Percentiles rank a stretch among this genome's conserved stretches.
Conservation (phyloP, 2,888 invertebrate species). For the Anarsia innoxiella region DNA sequence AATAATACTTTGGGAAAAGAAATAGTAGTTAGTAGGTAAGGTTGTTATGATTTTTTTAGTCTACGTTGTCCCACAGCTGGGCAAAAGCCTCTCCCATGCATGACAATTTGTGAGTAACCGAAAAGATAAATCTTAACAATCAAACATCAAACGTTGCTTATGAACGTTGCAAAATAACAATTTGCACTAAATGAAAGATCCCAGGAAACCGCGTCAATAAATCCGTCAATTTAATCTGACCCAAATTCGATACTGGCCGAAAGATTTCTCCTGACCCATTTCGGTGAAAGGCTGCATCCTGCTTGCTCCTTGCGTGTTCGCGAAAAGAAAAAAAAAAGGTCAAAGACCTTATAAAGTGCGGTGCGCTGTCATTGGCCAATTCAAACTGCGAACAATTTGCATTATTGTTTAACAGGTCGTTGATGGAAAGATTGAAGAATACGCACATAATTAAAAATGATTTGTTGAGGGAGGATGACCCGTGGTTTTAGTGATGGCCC, state of each 20-base stretch:
- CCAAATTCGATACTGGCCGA: conserved; percentile 40
- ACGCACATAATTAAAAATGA: conserved; percentile 69
- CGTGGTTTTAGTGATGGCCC: too few relatives aligned
- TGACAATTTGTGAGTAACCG: too few relatives aligned
- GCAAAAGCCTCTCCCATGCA: too few relatives aligned
- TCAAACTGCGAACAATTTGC: conserved; percentile 29
- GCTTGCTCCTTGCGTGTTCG: conserved; percentile 22
- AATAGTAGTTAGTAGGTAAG: too few relatives aligned
- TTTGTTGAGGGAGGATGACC: conserved; percentile 69
- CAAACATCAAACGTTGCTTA: too few relatives aligned
- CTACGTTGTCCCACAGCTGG: too few relatives aligned
- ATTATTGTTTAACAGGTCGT: conserved; percentile 43
- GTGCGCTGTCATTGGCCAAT: conserved; percentile 13
- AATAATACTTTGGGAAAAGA: too few relatives aligned
- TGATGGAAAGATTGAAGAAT: conserved; percentile 61
- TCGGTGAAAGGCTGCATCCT: conserved; percentile 39
- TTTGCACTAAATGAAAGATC: too few relatives aligned
- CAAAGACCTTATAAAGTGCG: conserved; percentile 32
- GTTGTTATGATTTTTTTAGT: too few relatives aligned
- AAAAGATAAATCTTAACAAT: too few relatives aligned
- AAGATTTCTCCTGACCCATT: conserved; percentile 57
- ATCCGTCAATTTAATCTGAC: conserved; percentile 36
- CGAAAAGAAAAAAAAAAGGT: conserved; percentile 42
- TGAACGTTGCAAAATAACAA: too few relatives aligned
- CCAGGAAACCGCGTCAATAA: too few relatives aligned